Evolutionary conservation across 2,888 invertebrate genomes (phyloP).

Genomic region (Copidosoma aretas): DNA sequence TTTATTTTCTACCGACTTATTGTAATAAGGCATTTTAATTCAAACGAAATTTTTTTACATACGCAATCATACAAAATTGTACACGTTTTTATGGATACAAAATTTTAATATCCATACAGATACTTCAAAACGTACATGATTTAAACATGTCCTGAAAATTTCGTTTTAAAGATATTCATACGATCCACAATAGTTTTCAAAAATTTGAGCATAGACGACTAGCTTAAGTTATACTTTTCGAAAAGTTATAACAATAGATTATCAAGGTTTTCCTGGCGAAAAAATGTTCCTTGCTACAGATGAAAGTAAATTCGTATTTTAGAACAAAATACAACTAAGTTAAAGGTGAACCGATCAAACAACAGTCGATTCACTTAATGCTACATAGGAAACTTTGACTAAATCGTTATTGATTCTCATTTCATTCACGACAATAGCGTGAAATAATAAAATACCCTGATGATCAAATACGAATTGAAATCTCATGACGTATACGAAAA

Average conservation of each 20-base stretch:
- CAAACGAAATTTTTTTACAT: slow-evolving; percentile 8
- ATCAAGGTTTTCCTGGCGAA: slow-evolving; percentile 28
- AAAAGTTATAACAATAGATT: slow-evolving; percentile 9
- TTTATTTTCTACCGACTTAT: neutral
- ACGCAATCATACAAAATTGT: slow-evolving; percentile 18
- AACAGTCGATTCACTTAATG: no score
- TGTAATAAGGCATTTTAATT: neutral
- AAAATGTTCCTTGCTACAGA: slow-evolving; percentile 28
- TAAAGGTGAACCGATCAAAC: no score
- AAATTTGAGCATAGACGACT: slow-evolving; percentile 25
- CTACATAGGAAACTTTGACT: no score
- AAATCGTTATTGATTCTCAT: no score
- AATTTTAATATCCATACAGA: slow-evolving; percentile 12
- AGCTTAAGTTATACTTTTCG: slow-evolving; percentile 26
- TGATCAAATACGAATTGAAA: no score
- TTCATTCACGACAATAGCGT: no score
- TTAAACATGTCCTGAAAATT: slow-evolving; percentile 5
- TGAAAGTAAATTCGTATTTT: neutral
- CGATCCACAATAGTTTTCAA: slow-evolving; percentile 27
- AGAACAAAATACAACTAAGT: no score
- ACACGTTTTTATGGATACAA: slow-evolving; percentile 3
- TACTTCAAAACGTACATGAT: neutral
- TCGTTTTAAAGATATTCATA: slow-evolving; percentile 13
- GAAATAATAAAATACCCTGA: no score
- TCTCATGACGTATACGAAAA: no score